Percentiles rank a stretch among this genome's conserved stretches.
These are phyloP conservation scores for Lycaon pictus DNA, from an alignment of 2,113 vertebrate species.

Conservation along the genomic window DNA sequence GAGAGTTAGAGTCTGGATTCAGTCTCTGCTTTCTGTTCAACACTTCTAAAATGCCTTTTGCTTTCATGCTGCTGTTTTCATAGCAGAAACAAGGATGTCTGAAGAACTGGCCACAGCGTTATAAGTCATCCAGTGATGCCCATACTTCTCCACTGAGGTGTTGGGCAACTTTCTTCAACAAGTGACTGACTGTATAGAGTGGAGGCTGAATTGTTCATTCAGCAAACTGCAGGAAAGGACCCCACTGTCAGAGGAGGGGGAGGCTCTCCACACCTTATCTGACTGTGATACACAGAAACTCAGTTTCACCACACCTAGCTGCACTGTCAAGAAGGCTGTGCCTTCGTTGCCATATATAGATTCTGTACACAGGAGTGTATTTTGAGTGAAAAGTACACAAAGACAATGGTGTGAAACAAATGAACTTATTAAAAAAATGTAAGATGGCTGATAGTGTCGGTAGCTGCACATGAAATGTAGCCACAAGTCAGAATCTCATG, in stretches of 20 bases:
- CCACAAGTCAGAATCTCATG: not conserved
- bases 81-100: not conserved
- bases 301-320: not conserved
- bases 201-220: not conserved
- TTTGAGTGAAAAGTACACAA: not conserved
- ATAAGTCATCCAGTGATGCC: not conserved
- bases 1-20: not conserved
- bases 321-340: not conserved
- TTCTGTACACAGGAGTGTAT: conserved; percentile 1
- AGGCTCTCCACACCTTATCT: not conserved
- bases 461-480: not conserved
- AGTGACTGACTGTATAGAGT: not conserved
- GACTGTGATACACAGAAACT: not conserved
- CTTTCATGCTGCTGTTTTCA: not conserved
- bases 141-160: not conserved
- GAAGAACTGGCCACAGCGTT: not conserved
- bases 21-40: not conserved
- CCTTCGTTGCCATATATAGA: not conserved
- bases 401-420: conserved; percentile 40
- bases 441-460: not conserved
- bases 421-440: not conserved
- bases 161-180: not conserved
- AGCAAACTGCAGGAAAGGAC: not conserved
- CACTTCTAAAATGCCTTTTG: not conserved
- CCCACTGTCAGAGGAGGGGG: not conserved